Evolutionary conservation across 2,888 invertebrate species (phyloP), one percentile per base, ranked within the genome.

Genomic region (Galeruca laticollis): DNA sequence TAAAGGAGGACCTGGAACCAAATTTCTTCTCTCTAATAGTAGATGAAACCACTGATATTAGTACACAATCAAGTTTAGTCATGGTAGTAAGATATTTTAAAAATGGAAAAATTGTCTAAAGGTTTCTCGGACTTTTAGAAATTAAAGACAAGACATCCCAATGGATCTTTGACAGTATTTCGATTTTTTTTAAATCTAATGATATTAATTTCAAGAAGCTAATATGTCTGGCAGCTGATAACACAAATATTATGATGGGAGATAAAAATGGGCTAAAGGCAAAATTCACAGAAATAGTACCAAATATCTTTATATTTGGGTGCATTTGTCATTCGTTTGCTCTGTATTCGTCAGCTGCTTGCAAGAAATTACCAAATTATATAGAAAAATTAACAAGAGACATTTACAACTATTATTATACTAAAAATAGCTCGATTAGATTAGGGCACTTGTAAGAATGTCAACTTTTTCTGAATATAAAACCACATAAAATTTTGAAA

Each of bases 141-240:
- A 43, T 70, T 26, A 47, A 73, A 33, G 37, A 68, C 51, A 56
- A 61, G 20, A 70, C 67, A 43, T 67, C 67, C n/a, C 37, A 69
- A 10, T 60, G 60, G 10, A 43, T 71, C 56, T 63, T 56, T 18
- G 49, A 20, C 40, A 35, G 63, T 4, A 68, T 74, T 54, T 57
- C 31, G 11, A 67, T 60, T 20, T 60, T 40, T 63, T 61, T 71
- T 15, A 47, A 60, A 10, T 40, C 37, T 47, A 60, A 60, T 69
- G 49, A 69, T 15, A 57, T 71, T 54, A 47, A 60, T 47, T 11
- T 35, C 1, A n/a, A 60, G 3, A 72, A 72, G 40, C 26, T 66
- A 26, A 61, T 66, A 26, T 69, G 71, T 51, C 69, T 72, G 68
- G 70, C 51, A 15, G 70, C 72, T 56, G 72, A 72, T 64, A 74